Evolutionary conservation across 2,113 vertebrate genomes (phyloP), one percentile per base, ranked within the genome.

Genomic region (Isurus oxyrinchus): DNA sequence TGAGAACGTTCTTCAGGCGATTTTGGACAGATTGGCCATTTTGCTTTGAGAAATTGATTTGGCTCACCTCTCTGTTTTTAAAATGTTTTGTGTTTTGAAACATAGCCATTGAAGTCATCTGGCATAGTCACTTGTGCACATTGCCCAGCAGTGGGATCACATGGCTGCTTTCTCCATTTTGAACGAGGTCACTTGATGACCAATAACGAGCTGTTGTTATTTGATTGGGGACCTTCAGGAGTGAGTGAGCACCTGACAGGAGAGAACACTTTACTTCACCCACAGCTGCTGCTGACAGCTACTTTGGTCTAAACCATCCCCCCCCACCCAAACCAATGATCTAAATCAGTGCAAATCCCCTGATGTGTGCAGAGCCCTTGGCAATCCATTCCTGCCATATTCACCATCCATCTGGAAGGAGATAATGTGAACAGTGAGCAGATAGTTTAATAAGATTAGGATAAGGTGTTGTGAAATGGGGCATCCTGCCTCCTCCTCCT

Each of bases 371-470:
- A 94, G 90, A 21, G 59, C 90, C 90, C 66, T 94, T 59, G 90
- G 90, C 90, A 63, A 23, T 94, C 19, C 59, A 63, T 94, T 40
- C 35, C 90, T 63, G 59, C 90, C 59, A 94, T 63, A 66, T 94
- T 94, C n/a, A 11, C 90, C 59, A 63, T 94, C 90, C 90, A 94
- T 94, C 90, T 94, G 90, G 59, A 63, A 40, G 90, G 90, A 44
- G 59, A 63, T 94, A 61, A 94, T 94, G 59, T 94, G 90, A 94
- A 94, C 59, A 94, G 90, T 19, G 35, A 94, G 35, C 59, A 63
- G 59, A 94, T 66, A 94, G 90, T 94, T 94, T 66, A 94, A 94
- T 94, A 94, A 66, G 14, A 94, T 94, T 94, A 63, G 90, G 59
- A 63, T 94, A 66, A 19, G 90, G n/a, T 94, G 59, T n/a, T 63